phyloP scores from a whole-genome alignment of 1,140 invertebrate genomes.

The Coelopa frigida region DNA sequence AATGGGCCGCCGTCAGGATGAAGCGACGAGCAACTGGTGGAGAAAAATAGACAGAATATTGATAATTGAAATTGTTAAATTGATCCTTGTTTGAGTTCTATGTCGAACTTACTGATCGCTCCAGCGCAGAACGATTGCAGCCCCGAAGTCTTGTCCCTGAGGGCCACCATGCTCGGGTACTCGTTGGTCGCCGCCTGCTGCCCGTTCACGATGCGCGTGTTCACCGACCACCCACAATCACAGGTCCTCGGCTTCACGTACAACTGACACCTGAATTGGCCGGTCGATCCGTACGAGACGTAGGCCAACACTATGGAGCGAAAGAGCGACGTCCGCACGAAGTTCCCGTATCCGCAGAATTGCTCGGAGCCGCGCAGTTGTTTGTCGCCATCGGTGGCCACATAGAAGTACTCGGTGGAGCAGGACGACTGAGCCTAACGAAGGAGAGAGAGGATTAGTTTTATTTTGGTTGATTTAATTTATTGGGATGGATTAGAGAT shows the following conservation, averaged over 20 bases:
- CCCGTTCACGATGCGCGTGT: conserved; percentile 30
- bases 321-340: conserved; percentile 30
- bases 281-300: conserved; percentile 18
- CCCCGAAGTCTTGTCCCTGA: conserved; percentile 20
- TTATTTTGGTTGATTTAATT: no score
- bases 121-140: conserved; percentile 25
- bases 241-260: conserved; percentile 20
- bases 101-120: conserved; percentile 23
- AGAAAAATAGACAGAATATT: background rate
- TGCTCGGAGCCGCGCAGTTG: conserved; percentile 31
- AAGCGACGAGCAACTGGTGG: conserved; percentile 26
- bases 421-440: conserved; percentile 17
- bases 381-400: conserved; percentile 31
- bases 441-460: no score
- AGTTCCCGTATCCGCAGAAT: conserved; percentile 29
- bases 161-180: conserved; percentile 30
- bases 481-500: no score
- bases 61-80: background rate
- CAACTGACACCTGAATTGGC: conserved; percentile 28
- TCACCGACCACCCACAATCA: conserved; percentile 36
- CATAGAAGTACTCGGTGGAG: conserved; percentile 34
- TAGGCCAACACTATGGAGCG: conserved; percentile 28
- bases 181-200: conserved; percentile 24
- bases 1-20: conserved; percentile 33
- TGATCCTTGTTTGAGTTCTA: background rate